These are phyloP conservation scores for Epinotia demarniana DNA, from an alignment of 2,888 invertebrate species.

Conservation along the genomic window DNA sequence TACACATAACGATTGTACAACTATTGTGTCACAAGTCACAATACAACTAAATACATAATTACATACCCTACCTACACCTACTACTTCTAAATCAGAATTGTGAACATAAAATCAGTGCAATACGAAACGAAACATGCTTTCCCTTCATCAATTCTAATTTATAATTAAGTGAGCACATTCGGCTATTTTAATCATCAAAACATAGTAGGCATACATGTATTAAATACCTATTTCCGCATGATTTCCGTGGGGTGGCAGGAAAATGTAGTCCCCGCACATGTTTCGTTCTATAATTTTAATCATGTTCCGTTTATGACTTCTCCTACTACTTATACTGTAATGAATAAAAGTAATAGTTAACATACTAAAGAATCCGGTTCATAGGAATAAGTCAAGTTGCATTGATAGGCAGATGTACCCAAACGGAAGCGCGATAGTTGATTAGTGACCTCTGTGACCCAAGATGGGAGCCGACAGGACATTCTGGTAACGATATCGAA, in stretches of 20 bases:
- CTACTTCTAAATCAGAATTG: slow-evolving; percentile 22
- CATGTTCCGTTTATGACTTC: neutral
- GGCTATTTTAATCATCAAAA: neutral
- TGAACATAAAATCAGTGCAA: neutral
- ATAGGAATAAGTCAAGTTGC: neutral
- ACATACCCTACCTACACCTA: slow-evolving; percentile 46
- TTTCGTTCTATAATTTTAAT: neutral
- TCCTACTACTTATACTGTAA: neutral
- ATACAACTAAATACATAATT: too few relatives aligned
- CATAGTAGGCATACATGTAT: neutral
- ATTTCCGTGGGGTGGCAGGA: neutral
- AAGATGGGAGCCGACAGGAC: slow-evolving; percentile 55
- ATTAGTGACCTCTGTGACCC: slow-evolving; percentile 78
- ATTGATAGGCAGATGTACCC: slow-evolving; percentile 44
- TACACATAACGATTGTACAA: too few relatives aligned
- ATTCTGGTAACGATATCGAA: slow-evolving; percentile 74
- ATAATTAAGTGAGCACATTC: neutral
- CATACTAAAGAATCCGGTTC: slow-evolving; percentile 5
- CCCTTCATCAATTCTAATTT: neutral
- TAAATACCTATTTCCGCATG: neutral
- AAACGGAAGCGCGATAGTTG: slow-evolving; percentile 79
- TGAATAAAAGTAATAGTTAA: neutral
- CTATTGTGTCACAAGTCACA: too few relatives aligned
- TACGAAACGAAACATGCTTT: neutral
- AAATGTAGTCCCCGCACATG: neutral